Conservation (phyloP, 2,888 invertebrate species). For the Stenodera caucasica region DNA sequence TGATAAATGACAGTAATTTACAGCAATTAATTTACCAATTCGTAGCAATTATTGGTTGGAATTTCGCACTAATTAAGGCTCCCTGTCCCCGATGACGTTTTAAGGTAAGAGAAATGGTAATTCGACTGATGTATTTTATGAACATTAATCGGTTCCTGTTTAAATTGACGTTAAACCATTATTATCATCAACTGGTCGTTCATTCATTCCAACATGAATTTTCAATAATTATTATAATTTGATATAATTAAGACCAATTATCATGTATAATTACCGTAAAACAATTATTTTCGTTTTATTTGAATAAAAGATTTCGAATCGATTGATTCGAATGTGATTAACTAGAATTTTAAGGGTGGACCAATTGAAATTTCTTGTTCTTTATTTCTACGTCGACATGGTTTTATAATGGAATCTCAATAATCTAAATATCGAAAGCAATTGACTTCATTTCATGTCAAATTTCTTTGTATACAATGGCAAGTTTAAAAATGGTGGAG, state of each 20-base stretch:
- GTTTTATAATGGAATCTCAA: background rate
- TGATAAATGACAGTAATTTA: slow-evolving; percentile 40
- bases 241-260: background rate
- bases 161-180: slow-evolving; percentile 10
- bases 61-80: slow-evolving; percentile 42
- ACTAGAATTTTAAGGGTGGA: background rate
- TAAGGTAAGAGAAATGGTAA: slow-evolving; percentile 9
- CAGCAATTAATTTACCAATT: slow-evolving; percentile 42
- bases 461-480: background rate
- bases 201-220: background rate
- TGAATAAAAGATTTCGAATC: background rate
- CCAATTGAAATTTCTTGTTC: background rate
- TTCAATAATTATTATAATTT: background rate
- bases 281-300: background rate
- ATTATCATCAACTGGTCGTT: slow-evolving; percentile 1
- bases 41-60: slow-evolving; percentile 41
- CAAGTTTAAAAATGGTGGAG: slow-evolving; percentile 1
- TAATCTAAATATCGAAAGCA: background rate
- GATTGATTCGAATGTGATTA: background rate
- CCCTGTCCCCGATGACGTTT: slow-evolving; percentile 22
- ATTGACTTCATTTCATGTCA: background rate
- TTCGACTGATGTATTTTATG: slow-evolving; percentile 20
- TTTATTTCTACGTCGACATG: background rate
- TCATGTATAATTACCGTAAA: background rate
- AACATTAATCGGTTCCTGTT: slow-evolving; percentile 14